A percentile compares a stretch with the other conserved stretches of the same genome.
Conservation (phyloP, 2,113 vertebrate species). For the Chaenogobius annularis region DNA sequence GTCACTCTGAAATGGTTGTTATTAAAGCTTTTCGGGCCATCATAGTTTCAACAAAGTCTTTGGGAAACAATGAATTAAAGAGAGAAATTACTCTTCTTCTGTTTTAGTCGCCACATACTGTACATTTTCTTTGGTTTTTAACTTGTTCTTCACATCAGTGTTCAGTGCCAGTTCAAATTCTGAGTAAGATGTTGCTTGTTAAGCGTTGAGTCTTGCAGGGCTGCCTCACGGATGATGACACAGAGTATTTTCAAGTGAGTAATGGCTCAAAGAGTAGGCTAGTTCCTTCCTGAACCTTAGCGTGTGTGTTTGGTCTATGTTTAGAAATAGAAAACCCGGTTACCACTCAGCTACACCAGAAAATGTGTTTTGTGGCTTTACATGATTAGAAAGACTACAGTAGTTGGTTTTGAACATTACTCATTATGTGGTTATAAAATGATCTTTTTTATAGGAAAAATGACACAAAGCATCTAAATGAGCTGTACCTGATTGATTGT, state of each 20-base stretch:
- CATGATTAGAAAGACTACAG: neutral
- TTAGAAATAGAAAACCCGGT: neutral
- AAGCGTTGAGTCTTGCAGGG: slow-evolving; percentile 73
- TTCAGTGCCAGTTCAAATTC: slow-evolving; percentile 17
- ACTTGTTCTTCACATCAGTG: neutral
- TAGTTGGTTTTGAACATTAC: neutral
- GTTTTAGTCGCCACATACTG: slow-evolving; percentile 10
- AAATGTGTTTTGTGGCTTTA: neutral
- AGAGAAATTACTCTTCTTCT: slow-evolving; percentile 3
- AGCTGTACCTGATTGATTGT: no score
- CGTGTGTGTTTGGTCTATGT: slow-evolving; percentile 10
- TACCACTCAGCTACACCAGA: neutral
- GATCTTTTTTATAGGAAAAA: no score
- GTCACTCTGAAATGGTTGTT: no score
- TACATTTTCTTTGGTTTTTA: neutral
- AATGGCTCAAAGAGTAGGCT: slow-evolving; percentile 27
- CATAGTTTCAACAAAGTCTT: neutral
- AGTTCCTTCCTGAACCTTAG: slow-evolving; percentile 21
- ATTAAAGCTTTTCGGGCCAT: neutral
- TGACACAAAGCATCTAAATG: no score
- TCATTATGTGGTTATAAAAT: no score
- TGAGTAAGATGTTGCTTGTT: slow-evolving; percentile 48
- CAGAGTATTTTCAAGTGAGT: slow-evolving; percentile 78
- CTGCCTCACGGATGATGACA: slow-evolving; percentile 69
- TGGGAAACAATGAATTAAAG: neutral